Percentiles rank a stretch among this genome's conserved stretches.
Evolutionary conservation across 2,797 vertebrate species (phyloP).

Genomic region (Pempheris klunzingeri): DNA sequence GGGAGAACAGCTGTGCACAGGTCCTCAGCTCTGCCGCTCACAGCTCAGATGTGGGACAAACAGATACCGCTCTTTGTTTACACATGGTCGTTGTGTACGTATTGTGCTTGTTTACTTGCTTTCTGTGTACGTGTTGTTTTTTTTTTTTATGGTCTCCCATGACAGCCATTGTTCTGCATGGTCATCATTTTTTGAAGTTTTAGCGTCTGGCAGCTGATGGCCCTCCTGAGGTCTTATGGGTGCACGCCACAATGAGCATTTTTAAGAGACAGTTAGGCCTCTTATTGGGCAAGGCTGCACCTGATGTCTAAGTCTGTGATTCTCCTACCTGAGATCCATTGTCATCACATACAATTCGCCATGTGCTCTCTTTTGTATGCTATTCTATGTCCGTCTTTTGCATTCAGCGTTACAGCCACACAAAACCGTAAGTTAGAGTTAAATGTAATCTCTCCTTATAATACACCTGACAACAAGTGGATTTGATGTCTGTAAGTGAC

Average conservation of each 20-base stretch:
- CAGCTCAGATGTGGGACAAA: conserved; percentile 80
- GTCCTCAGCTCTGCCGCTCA: conserved; percentile 73
- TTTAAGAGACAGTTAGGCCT: conserved; percentile 51
- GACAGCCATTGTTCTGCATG: conserved; percentile 69
- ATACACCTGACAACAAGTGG: conserved; percentile 42
- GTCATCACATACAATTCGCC: neutral
- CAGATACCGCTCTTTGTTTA: conserved; percentile 78
- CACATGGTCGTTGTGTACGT: conserved; percentile 65
- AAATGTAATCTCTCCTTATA: conserved; percentile 7
- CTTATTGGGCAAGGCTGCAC: conserved; percentile 64
- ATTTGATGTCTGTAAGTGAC: conserved; percentile 53
- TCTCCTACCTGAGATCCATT: conserved; percentile 20
- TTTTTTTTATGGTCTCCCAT: conserved; percentile 72
- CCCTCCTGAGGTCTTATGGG: conserved; percentile 67
- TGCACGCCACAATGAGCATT: conserved; percentile 71
- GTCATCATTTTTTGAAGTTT: conserved; percentile 75
- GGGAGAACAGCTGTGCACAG: conserved; percentile 83
- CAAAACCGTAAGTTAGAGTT: neutral
- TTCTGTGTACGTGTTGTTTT: conserved; percentile 74
- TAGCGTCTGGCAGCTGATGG: conserved; percentile 74
- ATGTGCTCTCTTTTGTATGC: neutral
- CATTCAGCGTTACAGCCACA: neutral
- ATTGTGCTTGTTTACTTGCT: conserved; percentile 73
- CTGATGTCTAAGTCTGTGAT: conserved; percentile 68
- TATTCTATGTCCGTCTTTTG: neutral